Conservation (phyloP, 2,888 invertebrate genomes). For the Seladonia tumulorum region DNA sequence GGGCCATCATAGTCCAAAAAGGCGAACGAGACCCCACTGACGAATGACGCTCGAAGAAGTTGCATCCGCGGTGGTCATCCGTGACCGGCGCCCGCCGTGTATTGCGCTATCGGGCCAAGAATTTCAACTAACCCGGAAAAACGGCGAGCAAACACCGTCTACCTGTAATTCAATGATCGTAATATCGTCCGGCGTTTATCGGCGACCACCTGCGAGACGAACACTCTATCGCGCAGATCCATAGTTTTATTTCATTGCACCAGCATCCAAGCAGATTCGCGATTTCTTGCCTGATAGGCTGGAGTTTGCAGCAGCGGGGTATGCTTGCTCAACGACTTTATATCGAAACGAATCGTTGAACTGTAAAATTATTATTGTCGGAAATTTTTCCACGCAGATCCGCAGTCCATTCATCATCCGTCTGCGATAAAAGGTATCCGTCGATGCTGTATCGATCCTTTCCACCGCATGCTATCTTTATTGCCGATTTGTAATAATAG, state of each 20-base stretch:
- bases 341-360: not conserved
- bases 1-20: not conserved
- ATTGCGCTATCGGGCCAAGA: not conserved
- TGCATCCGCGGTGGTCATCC: not conserved
- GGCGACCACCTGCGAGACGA: not conserved
- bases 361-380: too few relatives aligned
- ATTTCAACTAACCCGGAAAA: slow-evolving; percentile 4
- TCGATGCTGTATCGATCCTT: too few relatives aligned
- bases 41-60: not conserved
- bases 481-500: not conserved
- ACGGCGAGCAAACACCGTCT: not conserved
- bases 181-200: not conserved
- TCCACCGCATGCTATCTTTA: not conserved
- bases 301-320: too few relatives aligned
- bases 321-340: not conserved
- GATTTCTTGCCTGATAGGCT: not conserved
- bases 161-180: not conserved
- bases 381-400: not conserved
- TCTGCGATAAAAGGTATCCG: too few relatives aligned
- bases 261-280: not conserved
- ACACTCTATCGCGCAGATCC: not conserved
- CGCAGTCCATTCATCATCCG: not conserved
- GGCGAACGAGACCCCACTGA: not conserved
- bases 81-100: not conserved
- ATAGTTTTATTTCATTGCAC: not conserved